Evolutionary conservation across 1,140 invertebrate species (phyloP).

Genomic region (Leguminivora glycinivorella): DNA sequence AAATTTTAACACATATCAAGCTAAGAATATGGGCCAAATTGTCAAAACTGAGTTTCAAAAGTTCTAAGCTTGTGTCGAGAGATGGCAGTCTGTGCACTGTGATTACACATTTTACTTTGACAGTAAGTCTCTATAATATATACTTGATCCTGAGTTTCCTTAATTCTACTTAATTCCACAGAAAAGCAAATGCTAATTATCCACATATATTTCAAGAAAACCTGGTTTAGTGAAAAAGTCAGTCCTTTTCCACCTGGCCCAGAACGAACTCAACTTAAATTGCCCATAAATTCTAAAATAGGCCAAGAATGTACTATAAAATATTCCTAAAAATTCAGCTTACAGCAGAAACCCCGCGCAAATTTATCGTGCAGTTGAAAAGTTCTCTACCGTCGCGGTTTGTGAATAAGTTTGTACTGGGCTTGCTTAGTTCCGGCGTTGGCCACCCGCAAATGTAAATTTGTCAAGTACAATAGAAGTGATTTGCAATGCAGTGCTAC

Average conservation of each 20-base stretch:
- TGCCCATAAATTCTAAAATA: neutral
- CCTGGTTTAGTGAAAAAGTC: neutral
- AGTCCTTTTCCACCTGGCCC: neutral
- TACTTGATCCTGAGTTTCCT: too few relatives aligned
- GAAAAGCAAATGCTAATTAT: too few relatives aligned
- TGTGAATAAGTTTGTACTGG: neutral
- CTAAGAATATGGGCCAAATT: too few relatives aligned
- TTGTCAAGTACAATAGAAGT: neutral
- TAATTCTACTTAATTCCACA: too few relatives aligned
- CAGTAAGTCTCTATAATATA: too few relatives aligned
- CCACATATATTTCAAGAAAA: too few relatives aligned
- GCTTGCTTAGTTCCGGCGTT: neutral
- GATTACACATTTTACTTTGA: too few relatives aligned
- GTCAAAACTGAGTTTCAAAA: too few relatives aligned
- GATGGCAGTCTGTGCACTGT: too few relatives aligned
- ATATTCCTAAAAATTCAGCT: constrained; percentile 4
- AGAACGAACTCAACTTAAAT: neutral
- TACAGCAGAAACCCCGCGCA: neutral
- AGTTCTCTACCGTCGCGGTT: neutral
- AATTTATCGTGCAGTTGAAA: neutral
- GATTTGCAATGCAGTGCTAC: neutral
- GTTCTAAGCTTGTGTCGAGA: too few relatives aligned
- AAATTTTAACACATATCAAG: too few relatives aligned
- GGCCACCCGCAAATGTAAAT: neutral
- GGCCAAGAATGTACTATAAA: constrained; percentile 1